phyloP scores from a whole-genome alignment of 1,140 invertebrate species.

The Calycopis cecrops region DNA sequence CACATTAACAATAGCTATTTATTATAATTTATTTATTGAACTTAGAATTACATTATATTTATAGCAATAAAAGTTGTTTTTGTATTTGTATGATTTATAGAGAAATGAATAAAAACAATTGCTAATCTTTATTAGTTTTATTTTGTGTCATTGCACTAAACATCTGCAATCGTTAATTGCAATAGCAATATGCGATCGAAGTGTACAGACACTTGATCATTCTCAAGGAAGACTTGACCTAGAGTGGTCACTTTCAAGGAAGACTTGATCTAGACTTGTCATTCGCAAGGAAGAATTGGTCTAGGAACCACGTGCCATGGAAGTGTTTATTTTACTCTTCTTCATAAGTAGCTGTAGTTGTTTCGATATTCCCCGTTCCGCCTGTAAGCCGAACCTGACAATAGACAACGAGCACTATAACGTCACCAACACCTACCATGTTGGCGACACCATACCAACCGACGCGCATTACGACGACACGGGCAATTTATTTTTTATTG shows the following conservation, averaged over 20 bases:
- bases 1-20: too few relatives aligned
- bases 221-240: constrained; percentile 4
- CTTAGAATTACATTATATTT: constrained; percentile 4
- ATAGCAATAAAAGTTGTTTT: constrained; percentile 9
- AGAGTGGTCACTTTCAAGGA: constrained; percentile 1
- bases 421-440: constrained; percentile 33
- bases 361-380: constrained; percentile 43
- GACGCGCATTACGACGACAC: constrained; percentile 50
- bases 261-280: constrained; percentile 9
- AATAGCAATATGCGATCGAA: background rate
- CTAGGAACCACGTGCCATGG: constrained; percentile 11
- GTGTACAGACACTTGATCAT: background rate
- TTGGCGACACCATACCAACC: constrained; percentile 42
- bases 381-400: constrained; percentile 40
- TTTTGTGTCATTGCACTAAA: constrained; percentile 1
- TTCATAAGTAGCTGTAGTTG: constrained; percentile 26
- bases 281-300: constrained; percentile 1
- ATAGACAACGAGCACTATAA: constrained; percentile 48
- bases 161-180: background rate
- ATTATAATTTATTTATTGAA: too few relatives aligned
- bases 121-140: constrained; percentile 3
- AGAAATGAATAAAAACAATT: constrained; percentile 1
- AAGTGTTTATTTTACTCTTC: constrained; percentile 20
- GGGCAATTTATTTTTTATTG: constrained; percentile 56
- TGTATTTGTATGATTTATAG: background rate